These are phyloP conservation scores for Cardiocondyla obscurior DNA, from an alignment of 1,140 invertebrate genomes.

Conservation along the genomic window DNA sequence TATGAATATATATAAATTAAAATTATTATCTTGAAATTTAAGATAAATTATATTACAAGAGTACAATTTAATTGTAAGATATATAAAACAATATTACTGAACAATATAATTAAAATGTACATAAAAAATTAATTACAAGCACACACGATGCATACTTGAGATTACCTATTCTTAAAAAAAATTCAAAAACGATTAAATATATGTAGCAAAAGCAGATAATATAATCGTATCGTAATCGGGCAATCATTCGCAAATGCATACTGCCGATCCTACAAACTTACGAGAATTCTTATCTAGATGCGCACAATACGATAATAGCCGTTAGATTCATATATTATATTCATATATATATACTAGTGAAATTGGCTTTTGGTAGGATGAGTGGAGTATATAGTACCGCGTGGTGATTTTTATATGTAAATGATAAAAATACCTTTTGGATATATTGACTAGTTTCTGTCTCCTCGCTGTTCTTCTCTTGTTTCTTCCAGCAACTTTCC, in stretches of 20 bases:
- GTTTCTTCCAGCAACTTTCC: background rate
- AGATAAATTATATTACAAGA: background rate
- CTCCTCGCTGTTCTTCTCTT: background rate
- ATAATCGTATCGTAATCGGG: background rate
- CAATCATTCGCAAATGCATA: constrained; percentile 17
- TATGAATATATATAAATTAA: constrained; percentile 28
- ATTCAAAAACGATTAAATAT: constrained; percentile 48
- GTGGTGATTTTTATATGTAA: constrained; percentile 54
- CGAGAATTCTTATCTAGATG: constrained; percentile 37
- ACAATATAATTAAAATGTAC: constrained; percentile 41
- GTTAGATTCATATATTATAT: constrained; percentile 35
- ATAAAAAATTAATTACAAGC: background rate
- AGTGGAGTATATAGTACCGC: constrained; percentile 40
- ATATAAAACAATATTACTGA: background rate
- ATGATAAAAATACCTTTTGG: constrained; percentile 66
- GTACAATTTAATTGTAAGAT: background rate
- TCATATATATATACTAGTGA: constrained; percentile 34
- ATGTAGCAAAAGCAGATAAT: constrained; percentile 21
- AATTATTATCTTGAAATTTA: constrained; percentile 11
- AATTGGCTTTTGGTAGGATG: constrained; percentile 52
- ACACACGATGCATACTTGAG: background rate
- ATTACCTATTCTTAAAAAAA: background rate
- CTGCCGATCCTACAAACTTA: constrained; percentile 12
- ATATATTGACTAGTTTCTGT: constrained; percentile 75
- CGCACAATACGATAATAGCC: constrained; percentile 42